Percentiles rank a stretch among this genome's conserved stretches.
Evolutionary conservation across 2,888 invertebrate genomes (phyloP).

Genomic region (Orchestes rusci): DNA sequence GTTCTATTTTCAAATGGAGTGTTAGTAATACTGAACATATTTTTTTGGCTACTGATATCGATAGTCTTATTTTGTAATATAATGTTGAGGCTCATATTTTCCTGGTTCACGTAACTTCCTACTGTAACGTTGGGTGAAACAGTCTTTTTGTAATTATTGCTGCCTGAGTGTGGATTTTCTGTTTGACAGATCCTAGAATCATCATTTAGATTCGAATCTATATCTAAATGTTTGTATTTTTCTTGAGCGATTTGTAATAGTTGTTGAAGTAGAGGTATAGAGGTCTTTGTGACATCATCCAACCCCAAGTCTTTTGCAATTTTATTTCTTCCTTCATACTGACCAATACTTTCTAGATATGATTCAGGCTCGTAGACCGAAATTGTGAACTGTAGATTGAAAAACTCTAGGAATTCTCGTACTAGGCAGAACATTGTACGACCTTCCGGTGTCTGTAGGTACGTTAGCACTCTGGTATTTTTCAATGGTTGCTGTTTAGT

Average conservation of each 20-base stretch:
- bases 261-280: slow-evolving; percentile 38
- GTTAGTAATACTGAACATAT: too few species aligned
- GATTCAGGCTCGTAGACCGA: slow-evolving; percentile 77
- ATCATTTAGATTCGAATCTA: slow-evolving; percentile 29
- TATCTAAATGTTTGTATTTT: slow-evolving; percentile 30
- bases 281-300: slow-evolving; percentile 29
- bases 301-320: slow-evolving; percentile 37
- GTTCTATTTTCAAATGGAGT: too few species aligned
- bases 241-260: slow-evolving; percentile 37
- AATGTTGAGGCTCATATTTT: too few species aligned
- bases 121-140: too few species aligned
- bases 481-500: slow-evolving; percentile 46
- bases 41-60: too few species aligned
- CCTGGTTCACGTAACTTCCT: too few species aligned
- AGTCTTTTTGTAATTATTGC: too few species aligned
- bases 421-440: slow-evolving; percentile 57
- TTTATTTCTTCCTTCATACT: slow-evolving; percentile 50
- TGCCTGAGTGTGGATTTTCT: too few species aligned
- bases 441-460: slow-evolving; percentile 54
- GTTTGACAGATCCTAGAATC: slow-evolving; percentile 11
- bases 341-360: slow-evolving; percentile 58
- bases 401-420: slow-evolving; percentile 74
- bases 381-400: slow-evolving; percentile 70
- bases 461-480: slow-evolving; percentile 53
- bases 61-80: too few species aligned